phyloP scores from a whole-genome alignment of 2,797 vertebrate species.

The Falco cherrug region DNA sequence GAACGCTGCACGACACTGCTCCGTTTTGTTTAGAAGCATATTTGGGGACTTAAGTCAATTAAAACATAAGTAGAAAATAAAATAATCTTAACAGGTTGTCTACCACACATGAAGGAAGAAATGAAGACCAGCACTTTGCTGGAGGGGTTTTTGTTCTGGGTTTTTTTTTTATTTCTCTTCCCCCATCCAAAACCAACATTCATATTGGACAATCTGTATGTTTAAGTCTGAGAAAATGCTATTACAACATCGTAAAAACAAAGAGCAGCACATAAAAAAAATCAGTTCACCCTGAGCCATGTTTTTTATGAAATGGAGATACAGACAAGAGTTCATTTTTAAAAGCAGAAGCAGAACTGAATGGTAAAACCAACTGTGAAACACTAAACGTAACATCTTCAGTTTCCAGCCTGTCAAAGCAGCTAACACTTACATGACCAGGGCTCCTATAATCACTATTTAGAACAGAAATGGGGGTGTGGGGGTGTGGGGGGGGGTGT shows the following conservation, averaged over 20 bases:
- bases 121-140: not conserved
- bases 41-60: not conserved
- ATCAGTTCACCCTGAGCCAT: not conserved
- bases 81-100: not conserved
- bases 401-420: not conserved
- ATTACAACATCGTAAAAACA: not conserved
- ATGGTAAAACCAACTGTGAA: not conserved
- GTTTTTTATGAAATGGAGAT: not conserved
- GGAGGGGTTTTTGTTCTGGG: not conserved
- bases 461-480: not conserved
- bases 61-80: not conserved
- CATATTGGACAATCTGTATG: not conserved
- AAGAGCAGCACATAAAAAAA: not conserved
- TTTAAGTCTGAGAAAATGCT: not conserved
- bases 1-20: not conserved
- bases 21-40: not conserved
- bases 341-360: conserved; percentile 32
- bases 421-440: not conserved
- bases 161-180: not conserved
- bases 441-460: not conserved
- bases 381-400: not conserved
- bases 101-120: not conserved
- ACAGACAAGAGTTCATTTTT: not conserved
- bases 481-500: too few species aligned
- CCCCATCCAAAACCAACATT: not conserved